These are phyloP conservation scores for Mus caroli DNA, from an alignment of 2,797 vertebrate genomes.

Conservation along the genomic window DNA sequence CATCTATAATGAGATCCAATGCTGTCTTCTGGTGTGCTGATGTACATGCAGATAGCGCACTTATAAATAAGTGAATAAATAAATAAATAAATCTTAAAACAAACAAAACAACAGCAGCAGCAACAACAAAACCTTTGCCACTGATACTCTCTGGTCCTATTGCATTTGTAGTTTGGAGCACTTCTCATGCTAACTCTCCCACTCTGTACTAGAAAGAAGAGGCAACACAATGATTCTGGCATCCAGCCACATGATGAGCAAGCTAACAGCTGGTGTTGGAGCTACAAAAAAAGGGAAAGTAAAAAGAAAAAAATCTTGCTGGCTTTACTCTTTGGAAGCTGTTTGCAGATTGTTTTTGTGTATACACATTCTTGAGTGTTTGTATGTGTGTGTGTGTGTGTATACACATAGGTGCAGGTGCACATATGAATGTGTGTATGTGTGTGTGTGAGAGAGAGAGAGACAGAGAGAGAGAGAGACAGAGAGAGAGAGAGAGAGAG, in stretches of 20 bases:
- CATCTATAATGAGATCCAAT: neutral
- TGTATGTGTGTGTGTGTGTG: too few species aligned
- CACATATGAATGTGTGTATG: neutral
- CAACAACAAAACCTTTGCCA: neutral
- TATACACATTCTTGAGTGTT: neutral
- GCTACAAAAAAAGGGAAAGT: neutral
- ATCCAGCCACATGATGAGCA: rapidly evolving
- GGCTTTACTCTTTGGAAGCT: neutral
- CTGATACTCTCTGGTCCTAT: neutral
- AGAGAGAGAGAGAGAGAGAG: neutral
- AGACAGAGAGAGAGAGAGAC: neutral
- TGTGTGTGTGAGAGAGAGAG: neutral
- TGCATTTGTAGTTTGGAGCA: neutral
- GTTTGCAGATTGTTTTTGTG: neutral
- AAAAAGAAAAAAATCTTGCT: neutral
- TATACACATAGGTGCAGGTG: too few species aligned
- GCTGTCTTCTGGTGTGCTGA: neutral
- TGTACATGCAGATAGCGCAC: neutral
- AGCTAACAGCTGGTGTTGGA: neutral
- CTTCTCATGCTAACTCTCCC: neutral
- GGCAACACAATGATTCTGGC: neutral
- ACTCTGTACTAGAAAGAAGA: neutral
- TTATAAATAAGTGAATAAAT: neutral
- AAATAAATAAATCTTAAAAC: neutral
- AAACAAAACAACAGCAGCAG: too few species aligned